A percentile compares a stretch with the other conserved stretches of the same genome.
Conservation (phyloP, 2,888 invertebrate species). For the Unio delphinus region DNA sequence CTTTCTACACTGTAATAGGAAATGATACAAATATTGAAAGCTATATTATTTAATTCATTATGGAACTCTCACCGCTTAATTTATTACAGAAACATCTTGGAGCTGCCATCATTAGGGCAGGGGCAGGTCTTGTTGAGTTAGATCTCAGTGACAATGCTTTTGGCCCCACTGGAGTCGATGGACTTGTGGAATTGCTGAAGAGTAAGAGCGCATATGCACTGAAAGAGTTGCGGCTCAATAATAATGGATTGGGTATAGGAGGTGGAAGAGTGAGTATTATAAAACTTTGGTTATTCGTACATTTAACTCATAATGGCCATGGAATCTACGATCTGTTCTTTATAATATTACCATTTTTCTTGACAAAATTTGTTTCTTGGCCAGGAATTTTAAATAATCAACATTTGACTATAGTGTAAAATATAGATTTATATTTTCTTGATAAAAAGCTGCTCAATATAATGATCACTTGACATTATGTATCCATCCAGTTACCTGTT, state of each 20-base stretch:
- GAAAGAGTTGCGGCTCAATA: slow-evolving; percentile 88
- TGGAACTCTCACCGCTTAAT: not conserved
- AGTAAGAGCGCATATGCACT: slow-evolving; percentile 89
- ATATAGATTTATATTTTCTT: too few species aligned
- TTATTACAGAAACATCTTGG: slow-evolving; percentile 79
- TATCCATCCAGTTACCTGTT: too few species aligned
- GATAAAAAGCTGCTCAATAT: too few species aligned
- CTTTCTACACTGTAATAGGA: too few species aligned
- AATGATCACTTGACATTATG: too few species aligned
- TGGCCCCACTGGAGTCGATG: slow-evolving; percentile 94
- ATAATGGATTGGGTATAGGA: slow-evolving; percentile 93
- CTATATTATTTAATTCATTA: not conserved
- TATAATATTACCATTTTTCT: too few species aligned
- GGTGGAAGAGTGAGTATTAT: slow-evolving; percentile 79
- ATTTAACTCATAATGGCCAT: too few species aligned
- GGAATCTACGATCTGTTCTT: too few species aligned
- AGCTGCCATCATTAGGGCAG: slow-evolving; percentile 84
- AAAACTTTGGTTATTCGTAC: too few species aligned
- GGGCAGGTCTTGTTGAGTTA: slow-evolving; percentile 84
- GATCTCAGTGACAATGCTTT: slow-evolving; percentile 98
- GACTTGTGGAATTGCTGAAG: slow-evolving; percentile 85
- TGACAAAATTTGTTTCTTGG: too few species aligned
- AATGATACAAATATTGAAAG: not conserved
- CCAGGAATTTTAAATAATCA: too few species aligned
- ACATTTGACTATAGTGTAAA: too few species aligned